These are phyloP conservation scores for Vimba vimba DNA, from an alignment of 2,113 vertebrate genomes.

Conservation along the genomic window DNA sequence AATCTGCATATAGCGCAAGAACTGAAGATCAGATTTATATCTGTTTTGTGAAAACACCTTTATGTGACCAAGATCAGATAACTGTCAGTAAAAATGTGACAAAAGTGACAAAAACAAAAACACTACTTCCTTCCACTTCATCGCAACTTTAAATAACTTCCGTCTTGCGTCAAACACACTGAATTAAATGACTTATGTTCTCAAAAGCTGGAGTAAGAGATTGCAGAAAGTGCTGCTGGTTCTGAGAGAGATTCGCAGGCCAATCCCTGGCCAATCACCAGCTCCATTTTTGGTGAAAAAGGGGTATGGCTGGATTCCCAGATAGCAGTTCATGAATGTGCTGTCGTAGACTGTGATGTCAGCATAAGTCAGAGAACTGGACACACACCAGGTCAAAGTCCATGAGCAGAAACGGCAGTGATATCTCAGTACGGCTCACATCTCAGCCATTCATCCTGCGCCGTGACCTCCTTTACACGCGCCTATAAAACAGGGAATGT, in stretches of 20 bases:
- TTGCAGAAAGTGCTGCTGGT: background rate
- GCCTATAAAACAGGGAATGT: constrained; percentile 1
- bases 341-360: constrained; percentile 63
- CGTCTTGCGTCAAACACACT: background rate
- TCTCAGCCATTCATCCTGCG: constrained; percentile 31
- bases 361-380: constrained; percentile 42
- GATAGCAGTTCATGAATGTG: constrained; percentile 58
- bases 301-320: constrained; percentile 20
- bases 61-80: no score
- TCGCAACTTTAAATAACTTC: background rate
- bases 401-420: constrained; percentile 17
- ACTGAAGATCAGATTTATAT: no score
- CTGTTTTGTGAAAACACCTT: no score
- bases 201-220: background rate
- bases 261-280: background rate
- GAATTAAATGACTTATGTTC: background rate
- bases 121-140: background rate
- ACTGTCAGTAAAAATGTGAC: no score
- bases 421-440: background rate
- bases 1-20: no score
- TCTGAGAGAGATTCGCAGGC: background rate
- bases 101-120: no score
- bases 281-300: background rate
- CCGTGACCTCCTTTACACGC: constrained; percentile 14
- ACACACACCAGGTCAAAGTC: constrained; percentile 4